Evolutionary conservation across 2,113 vertebrate species (phyloP), one percentile per base, ranked within the genome.

Genomic region (Neogale vison): DNA sequence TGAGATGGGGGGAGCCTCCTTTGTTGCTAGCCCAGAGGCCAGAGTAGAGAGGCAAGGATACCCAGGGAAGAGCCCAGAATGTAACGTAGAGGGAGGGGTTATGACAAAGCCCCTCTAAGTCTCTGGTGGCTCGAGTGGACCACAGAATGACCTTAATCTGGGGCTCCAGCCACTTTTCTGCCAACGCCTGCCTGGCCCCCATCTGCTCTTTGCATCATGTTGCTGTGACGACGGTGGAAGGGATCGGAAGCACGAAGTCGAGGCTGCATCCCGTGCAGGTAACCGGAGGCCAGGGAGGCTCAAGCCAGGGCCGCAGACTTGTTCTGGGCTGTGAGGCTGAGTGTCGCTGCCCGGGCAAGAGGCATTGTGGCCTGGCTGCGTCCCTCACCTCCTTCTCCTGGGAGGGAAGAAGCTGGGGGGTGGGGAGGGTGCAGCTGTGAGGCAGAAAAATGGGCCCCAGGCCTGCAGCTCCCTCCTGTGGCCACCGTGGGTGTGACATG

Each of bases 251-350:
- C 55, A 99, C 99, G 77, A 99, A 99, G 65, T 98, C 98, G 0
- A 99, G 99, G 82, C 95, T 99, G n/a, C 99, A 99, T 76, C 99
- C 99, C 1, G 99, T 99, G 0, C 99, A 99, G 99, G 99, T 99
- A 98, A 98, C 14, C 13, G 11, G 63, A 77, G 23, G 12, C 42
- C 3, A 20, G 29, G n/a, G 39, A 67, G 17, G 45, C 47, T 39
- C 14, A 2, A 1, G 3, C 36, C 57, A 52, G 42, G 63, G 31
- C 42, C 34, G 50, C 4, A 39, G 57, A 39, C 34, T 83, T 29
- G 59, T 29, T 87, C 34, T 34, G 57, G 31, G 17, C 52, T 57
- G 77, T 63, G 69, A 74, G 67, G 6, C n/a, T 55, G 90, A 57
- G 24, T 42, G 34, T 71, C n/a, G 2, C 29, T 10, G 4, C 4